Evolutionary conservation across 1,140 invertebrate genomes (phyloP).

Genomic region (Argopecten irradians): DNA sequence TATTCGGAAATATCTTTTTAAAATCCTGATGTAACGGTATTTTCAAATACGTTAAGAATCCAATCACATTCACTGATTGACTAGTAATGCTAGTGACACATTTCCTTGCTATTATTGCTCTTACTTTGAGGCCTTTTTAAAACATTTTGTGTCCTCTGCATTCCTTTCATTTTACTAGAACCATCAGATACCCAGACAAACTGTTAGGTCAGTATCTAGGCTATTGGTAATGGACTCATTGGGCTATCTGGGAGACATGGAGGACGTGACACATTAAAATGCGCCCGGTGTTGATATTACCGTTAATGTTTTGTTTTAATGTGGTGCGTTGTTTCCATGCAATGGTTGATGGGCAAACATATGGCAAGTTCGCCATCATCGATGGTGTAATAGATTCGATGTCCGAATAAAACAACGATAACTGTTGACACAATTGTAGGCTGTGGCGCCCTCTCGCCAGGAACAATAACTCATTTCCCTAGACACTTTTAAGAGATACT

Average conservation of each 20-base stretch:
- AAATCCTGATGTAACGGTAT: no score
- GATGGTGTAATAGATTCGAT: background rate
- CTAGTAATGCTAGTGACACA: no score
- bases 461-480: background rate
- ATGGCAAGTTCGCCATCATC: background rate
- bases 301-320: background rate
- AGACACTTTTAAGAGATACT: background rate
- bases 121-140: no score
- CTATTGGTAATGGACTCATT: background rate
- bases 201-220: background rate
- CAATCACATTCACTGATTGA: no score
- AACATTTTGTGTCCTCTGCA: no score
- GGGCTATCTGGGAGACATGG: background rate
- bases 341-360: background rate
- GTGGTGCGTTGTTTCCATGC: background rate
- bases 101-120: no score
- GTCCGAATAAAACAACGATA: background rate
- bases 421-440: background rate
- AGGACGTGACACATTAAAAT: background rate
- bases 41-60: no score
- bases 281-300: background rate
- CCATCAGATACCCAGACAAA: no score
- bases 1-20: no score
- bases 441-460: background rate
- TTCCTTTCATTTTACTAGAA: background rate